Conservation (phyloP, 1,140 invertebrate genomes). For the Tigriopus japonicus region DNA sequence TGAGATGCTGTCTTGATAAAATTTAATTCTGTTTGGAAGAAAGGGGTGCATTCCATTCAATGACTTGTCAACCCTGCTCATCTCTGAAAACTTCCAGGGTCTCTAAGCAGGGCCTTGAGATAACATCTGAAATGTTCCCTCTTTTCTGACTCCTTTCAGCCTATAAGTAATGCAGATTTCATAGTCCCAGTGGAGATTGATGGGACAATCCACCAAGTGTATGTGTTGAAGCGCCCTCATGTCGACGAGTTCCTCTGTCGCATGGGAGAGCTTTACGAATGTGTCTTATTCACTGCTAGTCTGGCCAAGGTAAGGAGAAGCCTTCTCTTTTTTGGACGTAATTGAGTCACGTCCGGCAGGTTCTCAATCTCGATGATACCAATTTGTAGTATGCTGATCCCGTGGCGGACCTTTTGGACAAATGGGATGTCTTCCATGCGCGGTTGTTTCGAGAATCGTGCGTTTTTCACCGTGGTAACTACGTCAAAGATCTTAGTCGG, state of each 20-base stretch:
- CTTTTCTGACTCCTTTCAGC: slow-evolving; percentile 43
- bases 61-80: not conserved
- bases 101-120: not conserved
- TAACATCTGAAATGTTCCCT: too few relatives aligned
- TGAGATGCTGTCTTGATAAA: too few relatives aligned
- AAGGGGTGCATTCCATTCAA: not conserved
- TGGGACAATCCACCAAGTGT: slow-evolving; percentile 95
- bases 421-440: slow-evolving; percentile 89
- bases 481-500: slow-evolving; percentile 97
- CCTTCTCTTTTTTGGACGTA: too few relatives aligned
- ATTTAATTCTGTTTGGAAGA: too few relatives aligned
- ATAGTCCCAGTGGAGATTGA: slow-evolving; percentile 99
- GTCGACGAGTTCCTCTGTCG: slow-evolving; percentile 96
- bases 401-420: slow-evolving; percentile 91
- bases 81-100: not conserved
- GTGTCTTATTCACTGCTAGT: slow-evolving; percentile 96
- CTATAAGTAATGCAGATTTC: slow-evolving; percentile 98
- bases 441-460: slow-evolving; percentile 97
- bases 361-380: slow-evolving; percentile 3
- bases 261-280: slow-evolving; percentile 97
- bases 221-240: slow-evolving; percentile 95
- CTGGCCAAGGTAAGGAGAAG: slow-evolving; percentile 66
- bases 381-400: slow-evolving; percentile 82
- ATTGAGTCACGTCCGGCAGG: slow-evolving; percentile 8
- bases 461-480: slow-evolving; percentile 98